Evolutionary conservation across 2,797 vertebrate species (phyloP), one percentile per base, ranked within the genome.

Genomic region (Argentina silus): DNA sequence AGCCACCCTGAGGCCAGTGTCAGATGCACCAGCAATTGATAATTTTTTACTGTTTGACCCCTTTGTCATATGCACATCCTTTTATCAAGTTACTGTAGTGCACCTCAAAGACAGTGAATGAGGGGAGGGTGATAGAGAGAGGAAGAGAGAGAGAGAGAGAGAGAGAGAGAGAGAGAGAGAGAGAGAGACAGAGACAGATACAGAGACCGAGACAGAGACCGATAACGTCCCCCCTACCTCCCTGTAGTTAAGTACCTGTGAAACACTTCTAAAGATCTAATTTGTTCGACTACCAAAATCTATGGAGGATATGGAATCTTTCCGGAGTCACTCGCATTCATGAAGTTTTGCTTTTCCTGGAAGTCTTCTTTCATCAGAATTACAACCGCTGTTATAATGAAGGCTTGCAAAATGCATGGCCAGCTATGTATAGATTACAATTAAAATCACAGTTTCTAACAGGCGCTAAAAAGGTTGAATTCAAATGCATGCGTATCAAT

Each of bases 281-380:
- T 47, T 44, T 64, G 78, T 67, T 42, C 2, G 77, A 75, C 9
- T 78, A 72, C 71, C 76, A 36, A 53, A 70, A 50, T 44, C 45
- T 53, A 63, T 64, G 71, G 73, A 60, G 76, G 77, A 77, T 80
- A 78, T 74, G 21, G 44, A 36, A 27, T 27, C 14, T 7, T 36
- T 61, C n/a, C 8, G 21, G 9, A 68, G 27, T 55, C 62, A 81
- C 64, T 65, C 65, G 74, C 77, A 36, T 76, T 64, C 59, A 72
- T 36, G 10, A 19, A 60, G 43, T 43, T 62, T 80, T n/a, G n/a
- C n/a, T 44, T 6, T 44, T 27, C 74, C 53, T 75, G 50, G 83
- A 77, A 44, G 45, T 50, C 73, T 72, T 17, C 36, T 71, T 78
- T 78, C 59, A 81, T 80, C 78, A 84, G 76, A 81, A 77, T 73